These are phyloP conservation scores for Nudaria mundana DNA, from an alignment of 2,888 invertebrate species.

Conservation along the genomic window DNA sequence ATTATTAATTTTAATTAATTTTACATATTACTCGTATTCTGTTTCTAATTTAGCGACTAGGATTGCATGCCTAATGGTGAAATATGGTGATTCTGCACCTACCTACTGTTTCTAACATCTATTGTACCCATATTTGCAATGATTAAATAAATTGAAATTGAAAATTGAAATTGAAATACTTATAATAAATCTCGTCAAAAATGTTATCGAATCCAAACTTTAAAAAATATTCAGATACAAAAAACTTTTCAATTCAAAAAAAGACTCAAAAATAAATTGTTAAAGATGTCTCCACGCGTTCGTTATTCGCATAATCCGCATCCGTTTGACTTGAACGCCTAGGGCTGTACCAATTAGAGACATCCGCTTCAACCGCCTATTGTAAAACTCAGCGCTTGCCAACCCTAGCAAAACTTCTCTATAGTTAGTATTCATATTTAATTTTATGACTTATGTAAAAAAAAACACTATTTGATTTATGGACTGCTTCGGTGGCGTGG, in stretches of 20 bases:
- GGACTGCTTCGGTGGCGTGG: no score
- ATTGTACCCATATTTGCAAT: no score
- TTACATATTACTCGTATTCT: no score
- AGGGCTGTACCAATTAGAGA: constrained; percentile 70
- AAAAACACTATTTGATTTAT: no score
- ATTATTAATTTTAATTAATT: no score
- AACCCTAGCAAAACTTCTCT: constrained; percentile 18
- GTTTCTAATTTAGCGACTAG: no score
- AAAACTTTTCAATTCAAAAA: constrained; percentile 1
- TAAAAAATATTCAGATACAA: background rate
- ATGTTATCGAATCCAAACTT: constrained; percentile 7
- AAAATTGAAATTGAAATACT: background rate
- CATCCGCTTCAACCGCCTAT: constrained; percentile 13
- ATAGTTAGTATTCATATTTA: no score
- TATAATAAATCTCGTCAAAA: background rate
- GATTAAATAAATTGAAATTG: no score
- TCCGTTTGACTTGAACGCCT: constrained; percentile 53
- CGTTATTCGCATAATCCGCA: constrained; percentile 30
- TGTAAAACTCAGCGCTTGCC: constrained; percentile 21
- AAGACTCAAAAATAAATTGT: constrained; percentile 15
- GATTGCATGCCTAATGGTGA: no score
- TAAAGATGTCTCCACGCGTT: constrained; percentile 15
- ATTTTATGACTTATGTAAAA: no score
- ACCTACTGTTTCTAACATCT: no score
- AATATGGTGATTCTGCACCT: no score